Evolutionary conservation across 2,113 vertebrate species (phyloP).

Genomic region (Rafetus swinhoei): DNA sequence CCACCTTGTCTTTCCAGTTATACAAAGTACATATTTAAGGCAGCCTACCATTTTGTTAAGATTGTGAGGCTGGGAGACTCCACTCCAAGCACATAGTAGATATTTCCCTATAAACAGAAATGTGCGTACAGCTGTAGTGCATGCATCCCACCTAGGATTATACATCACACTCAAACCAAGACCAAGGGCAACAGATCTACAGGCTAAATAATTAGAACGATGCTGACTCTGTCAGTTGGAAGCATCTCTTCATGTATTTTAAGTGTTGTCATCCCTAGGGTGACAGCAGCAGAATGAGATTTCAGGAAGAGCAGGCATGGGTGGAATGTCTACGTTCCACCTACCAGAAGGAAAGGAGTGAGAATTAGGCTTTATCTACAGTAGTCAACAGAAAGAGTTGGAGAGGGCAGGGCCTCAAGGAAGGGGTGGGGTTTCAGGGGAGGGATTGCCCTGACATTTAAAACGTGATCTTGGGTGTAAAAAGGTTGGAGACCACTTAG

Average conservation of each 20-base stretch:
- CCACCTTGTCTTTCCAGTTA: no score
- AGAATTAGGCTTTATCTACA: background rate
- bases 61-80: background rate
- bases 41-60: background rate
- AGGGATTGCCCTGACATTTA: no score
- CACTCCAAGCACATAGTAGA: background rate
- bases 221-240: background rate
- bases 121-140: no score
- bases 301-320: background rate
- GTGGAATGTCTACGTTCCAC: background rate
- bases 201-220: background rate
- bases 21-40: background rate
- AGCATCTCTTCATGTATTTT: background rate
- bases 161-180: background rate
- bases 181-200: background rate
- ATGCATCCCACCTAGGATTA: background rate
- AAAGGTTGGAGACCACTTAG: no score
- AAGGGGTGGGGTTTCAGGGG: no score
- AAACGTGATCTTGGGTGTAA: no score
- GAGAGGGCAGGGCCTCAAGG: no score
- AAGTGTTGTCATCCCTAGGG: background rate
- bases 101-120: background rate
- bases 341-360: background rate
- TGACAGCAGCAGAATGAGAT: conserved; percentile 11
- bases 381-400: no score